These are phyloP conservation scores for Nephrotoma appendiculata DNA, from an alignment of 2,888 invertebrate species.

Conservation along the genomic window DNA sequence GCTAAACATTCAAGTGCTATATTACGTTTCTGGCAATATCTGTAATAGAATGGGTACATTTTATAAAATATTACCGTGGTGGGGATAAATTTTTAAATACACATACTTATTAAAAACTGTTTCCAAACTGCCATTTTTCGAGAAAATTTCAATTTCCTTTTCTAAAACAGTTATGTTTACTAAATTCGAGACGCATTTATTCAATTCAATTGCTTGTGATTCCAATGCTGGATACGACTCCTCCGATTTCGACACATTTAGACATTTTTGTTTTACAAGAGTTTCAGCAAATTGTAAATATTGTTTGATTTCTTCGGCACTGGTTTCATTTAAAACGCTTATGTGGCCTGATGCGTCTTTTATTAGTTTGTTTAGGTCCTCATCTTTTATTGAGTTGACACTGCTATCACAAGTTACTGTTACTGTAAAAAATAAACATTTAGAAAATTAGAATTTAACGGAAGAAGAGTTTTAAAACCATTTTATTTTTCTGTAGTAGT, in stretches of 20 bases:
- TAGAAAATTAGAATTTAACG: no score
- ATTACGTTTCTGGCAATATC: slow-evolving; percentile 48
- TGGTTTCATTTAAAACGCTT: neutral
- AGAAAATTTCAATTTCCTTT: slow-evolving; percentile 51
- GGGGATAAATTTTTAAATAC: neutral
- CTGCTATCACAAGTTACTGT: neutral
- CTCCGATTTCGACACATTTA: neutral
- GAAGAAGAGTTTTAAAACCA: no score
- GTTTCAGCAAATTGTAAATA: neutral
- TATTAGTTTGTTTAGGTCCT: neutral
- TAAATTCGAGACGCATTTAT: slow-evolving; percentile 39
- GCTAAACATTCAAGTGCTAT: slow-evolving; percentile 39
- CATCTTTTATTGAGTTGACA: neutral
- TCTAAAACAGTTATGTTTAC: slow-evolving; percentile 43
- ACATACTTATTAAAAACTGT: slow-evolving; percentile 49
- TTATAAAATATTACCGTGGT: neutral
- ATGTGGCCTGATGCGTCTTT: neutral
- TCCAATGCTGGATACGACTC: slow-evolving; percentile 23
- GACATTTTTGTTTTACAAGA: neutral
- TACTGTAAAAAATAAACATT: neutral
- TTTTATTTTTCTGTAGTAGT: no score
- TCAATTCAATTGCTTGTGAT: slow-evolving; percentile 7
- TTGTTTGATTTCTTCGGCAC: neutral
- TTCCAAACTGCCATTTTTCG: slow-evolving; percentile 53
- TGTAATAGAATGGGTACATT: slow-evolving; percentile 22